Evolutionary conservation across 92 coral and sea anemone species (phyloP).

Genomic region (Pocillopora meandrina): DNA sequence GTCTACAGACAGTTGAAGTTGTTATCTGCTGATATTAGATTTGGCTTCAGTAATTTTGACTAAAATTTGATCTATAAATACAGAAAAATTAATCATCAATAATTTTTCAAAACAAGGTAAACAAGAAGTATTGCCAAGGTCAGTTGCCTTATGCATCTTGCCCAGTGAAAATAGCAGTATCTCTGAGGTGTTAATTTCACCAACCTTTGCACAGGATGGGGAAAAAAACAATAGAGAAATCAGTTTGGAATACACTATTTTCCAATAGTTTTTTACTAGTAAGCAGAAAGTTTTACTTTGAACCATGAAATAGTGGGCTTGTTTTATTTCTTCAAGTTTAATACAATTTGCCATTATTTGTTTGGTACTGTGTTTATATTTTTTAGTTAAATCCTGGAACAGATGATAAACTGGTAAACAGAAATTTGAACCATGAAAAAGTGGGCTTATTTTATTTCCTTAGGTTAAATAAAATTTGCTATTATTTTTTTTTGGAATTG

Average conservation of each 20-base stretch:
- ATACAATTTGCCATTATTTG: constrained; percentile 4
- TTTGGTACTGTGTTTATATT: constrained; percentile 16
- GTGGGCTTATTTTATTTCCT: neutral
- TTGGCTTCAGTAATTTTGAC: neutral
- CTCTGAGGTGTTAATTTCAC: too few relatives aligned
- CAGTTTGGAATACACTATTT: too few relatives aligned
- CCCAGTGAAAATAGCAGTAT: constrained; percentile 2
- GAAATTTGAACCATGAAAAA: neutral
- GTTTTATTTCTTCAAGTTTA: neutral
- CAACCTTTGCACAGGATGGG: too few relatives aligned
- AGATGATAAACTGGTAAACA: too few relatives aligned
- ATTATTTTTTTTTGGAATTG: constrained; percentile 4
- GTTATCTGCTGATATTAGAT: neutral
- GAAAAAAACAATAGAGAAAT: too few relatives aligned
- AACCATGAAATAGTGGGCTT: neutral
- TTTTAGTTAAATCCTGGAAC: neutral
- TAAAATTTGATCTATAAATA: neutral
- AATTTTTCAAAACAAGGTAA: neutral
- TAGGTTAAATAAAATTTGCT: neutral
- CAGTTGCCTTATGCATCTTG: neutral
- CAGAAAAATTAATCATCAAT: too few relatives aligned
- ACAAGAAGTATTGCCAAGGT: neutral
- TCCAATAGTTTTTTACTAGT: too few relatives aligned
- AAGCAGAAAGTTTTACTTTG: too few relatives aligned
- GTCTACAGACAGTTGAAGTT: neutral